These are phyloP conservation scores for Venturia canescens DNA, from an alignment of 1,140 invertebrate species.

Conservation along the genomic window DNA sequence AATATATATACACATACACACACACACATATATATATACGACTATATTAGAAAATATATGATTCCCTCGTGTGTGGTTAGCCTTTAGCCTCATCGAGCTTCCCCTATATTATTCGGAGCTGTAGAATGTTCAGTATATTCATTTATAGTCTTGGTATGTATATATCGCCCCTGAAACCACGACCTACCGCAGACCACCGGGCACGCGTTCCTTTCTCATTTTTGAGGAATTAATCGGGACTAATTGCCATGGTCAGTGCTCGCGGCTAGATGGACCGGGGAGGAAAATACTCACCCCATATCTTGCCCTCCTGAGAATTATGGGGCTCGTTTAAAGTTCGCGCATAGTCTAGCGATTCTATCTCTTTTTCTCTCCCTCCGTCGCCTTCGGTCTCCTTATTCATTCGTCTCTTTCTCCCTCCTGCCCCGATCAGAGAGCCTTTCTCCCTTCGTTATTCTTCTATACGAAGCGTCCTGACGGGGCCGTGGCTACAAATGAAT, in stretches of 20 bases:
- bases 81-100: constrained; percentile 53
- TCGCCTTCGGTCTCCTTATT: background rate
- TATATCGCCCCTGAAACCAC: constrained; percentile 35
- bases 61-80: constrained; percentile 57
- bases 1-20: constrained; percentile 21
- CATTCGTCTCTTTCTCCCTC: background rate
- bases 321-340: constrained; percentile 46
- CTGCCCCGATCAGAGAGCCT: too few species aligned
- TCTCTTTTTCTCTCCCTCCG: background rate
- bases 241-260: constrained; percentile 62
- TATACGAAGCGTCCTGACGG: background rate
- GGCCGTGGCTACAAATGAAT: background rate
- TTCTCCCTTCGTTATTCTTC: background rate
- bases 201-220: constrained; percentile 57
- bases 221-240: constrained; percentile 68
- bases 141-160: constrained; percentile 17
- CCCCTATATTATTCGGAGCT: constrained; percentile 58
- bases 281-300: constrained; percentile 1
- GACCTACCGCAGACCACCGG: constrained; percentile 68
- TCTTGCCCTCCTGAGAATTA: constrained; percentile 23
- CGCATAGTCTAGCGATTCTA: background rate
- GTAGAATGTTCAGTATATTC: constrained; percentile 32
- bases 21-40: constrained; percentile 19
- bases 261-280: constrained; percentile 27
- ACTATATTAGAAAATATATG: constrained; percentile 11